phyloP scores from a whole-genome alignment of 1,140 invertebrate species.

The Musca domestica region DNA sequence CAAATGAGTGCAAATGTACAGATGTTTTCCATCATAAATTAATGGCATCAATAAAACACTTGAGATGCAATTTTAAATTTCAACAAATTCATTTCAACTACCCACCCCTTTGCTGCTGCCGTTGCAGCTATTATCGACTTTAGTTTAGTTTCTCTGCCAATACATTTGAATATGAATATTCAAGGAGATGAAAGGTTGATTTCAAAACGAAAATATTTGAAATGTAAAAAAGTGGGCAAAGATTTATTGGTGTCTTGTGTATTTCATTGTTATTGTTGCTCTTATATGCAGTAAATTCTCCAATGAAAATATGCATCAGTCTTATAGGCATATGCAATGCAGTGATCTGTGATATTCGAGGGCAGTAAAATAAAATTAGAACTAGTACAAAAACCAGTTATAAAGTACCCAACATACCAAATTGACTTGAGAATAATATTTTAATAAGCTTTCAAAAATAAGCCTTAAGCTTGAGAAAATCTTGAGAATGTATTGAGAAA shows the following conservation, averaged over 20 bases:
- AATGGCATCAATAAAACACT: conserved; percentile 22
- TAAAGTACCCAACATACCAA: no score
- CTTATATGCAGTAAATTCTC: background rate
- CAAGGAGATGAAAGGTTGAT: conserved; percentile 1
- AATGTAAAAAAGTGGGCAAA: background rate
- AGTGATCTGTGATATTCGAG: no score
- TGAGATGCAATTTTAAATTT: conserved; percentile 16
- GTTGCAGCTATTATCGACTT: background rate
- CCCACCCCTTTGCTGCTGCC: background rate
- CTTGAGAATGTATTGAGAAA: no score
- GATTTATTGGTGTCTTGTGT: conserved; percentile 21
- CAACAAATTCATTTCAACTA: background rate
- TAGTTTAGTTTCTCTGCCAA: background rate
- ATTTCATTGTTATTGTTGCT: conserved; percentile 17
- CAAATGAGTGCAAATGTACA: conserved; percentile 1
- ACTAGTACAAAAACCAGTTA: no score
- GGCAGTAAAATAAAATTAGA: no score
- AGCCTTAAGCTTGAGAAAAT: no score
- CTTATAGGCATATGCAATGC: no score
- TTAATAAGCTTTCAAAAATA: no score
- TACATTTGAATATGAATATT: background rate
- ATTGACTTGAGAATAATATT: no score
- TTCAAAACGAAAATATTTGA: background rate
- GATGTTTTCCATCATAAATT: conserved; percentile 22
- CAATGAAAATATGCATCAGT: no score